phyloP scores from a whole-genome alignment of 1,140 invertebrate species.

The Saccostrea cuccullata region DNA sequence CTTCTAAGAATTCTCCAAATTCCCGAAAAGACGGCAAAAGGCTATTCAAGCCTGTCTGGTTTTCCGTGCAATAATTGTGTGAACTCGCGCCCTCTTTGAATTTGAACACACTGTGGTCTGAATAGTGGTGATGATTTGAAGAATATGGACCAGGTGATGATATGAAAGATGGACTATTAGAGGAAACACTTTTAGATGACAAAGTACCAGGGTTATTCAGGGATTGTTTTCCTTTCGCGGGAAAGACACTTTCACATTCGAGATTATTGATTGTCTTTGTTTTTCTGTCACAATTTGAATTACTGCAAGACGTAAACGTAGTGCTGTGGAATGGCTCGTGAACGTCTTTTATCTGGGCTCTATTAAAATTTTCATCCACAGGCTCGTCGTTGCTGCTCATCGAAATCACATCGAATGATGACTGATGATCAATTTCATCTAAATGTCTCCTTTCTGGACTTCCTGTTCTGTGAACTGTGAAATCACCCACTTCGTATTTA shows the following conservation, averaged over 20 bases:
- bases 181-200: neutral
- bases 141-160: neutral
- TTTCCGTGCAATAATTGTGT: neutral
- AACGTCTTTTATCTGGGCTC: neutral
- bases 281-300: neutral
- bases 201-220: neutral
- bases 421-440: neutral
- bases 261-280: neutral
- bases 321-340: neutral
- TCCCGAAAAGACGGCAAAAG: neutral
- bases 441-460: neutral
- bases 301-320: neutral
- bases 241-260: neutral
- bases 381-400: neutral
- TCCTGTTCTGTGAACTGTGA: neutral
- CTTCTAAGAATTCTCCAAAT: neutral
- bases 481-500: neutral
- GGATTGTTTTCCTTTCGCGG: neutral
- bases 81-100: neutral
- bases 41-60: neutral
- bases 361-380: constrained; percentile 7
- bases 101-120: neutral
- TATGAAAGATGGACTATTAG: neutral
- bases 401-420: neutral
- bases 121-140: neutral